Conservation (phyloP, 2,888 invertebrate species). For the Gonocerus acuteangulatus region DNA sequence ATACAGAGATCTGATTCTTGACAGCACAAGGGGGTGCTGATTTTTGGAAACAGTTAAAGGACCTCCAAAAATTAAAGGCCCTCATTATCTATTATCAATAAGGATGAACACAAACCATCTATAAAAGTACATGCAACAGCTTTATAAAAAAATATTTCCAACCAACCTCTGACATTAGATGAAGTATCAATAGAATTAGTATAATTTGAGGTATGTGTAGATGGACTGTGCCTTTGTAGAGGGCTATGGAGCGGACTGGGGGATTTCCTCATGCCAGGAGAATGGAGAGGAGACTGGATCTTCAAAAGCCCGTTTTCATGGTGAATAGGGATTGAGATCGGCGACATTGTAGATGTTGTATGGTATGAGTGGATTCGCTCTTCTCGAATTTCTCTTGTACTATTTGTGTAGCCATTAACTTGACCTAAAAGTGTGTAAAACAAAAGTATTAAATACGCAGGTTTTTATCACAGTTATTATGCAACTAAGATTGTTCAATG, state of each 20-base stretch:
- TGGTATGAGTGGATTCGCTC: slow-evolving; percentile 26
- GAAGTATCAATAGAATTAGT: slow-evolving; percentile 38
- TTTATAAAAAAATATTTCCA: no score
- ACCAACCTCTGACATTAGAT: slow-evolving; percentile 41
- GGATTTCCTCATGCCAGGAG: slow-evolving; percentile 32
- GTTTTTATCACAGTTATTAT: no score
- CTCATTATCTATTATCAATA: no score
- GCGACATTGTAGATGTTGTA: slow-evolving; percentile 27
- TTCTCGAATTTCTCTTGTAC: not conserved
- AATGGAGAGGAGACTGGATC: slow-evolving; percentile 31
- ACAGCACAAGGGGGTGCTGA: no score
- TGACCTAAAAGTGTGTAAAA: slow-evolving; percentile 31
- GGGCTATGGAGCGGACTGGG: slow-evolving; percentile 34
- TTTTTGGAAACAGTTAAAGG: no score
- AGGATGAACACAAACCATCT: no score
- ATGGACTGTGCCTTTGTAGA: slow-evolving; percentile 31
- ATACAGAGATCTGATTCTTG: no score
- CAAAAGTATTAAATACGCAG: not conserved
- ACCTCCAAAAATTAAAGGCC: no score
- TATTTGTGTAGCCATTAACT: slow-evolving; percentile 30
- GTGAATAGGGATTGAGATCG: slow-evolving; percentile 32
- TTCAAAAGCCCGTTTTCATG: slow-evolving; percentile 33
- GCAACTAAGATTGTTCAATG: no score
- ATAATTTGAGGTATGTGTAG: slow-evolving; percentile 32
- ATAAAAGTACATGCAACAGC: no score